Base-by-base conservation (phyloP, 2,888 invertebrate species). In the Sclerodermus sp. region DNA sequence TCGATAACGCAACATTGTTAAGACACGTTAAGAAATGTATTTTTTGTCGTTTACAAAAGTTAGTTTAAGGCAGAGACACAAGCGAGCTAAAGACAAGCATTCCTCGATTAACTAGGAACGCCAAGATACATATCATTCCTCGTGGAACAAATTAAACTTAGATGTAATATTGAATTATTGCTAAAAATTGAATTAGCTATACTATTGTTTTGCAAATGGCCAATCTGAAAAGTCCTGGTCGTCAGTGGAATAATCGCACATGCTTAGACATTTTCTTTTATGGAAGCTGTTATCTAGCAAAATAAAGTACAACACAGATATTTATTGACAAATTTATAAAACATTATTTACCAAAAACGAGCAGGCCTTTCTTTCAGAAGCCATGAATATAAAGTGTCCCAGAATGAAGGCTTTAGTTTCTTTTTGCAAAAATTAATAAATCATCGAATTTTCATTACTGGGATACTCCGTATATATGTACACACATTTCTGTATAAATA, bases 121-220 rank as follows among this genome's bases (percentile, higher is more conserved):
- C 69, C 55, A 52, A 64, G 23, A 76, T 76, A 76, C 77, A 77
- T 77, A 77, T 77, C 77, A 77, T 76, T 76, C 66, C 70, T 55
- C 51, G 69, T 57, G 74, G 70, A 76, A 76, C 72, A 72, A 74
- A 55, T 58, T 58, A 67, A 62, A 59, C 66, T 68, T 74, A 73
- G 68, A 69, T 74, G 71, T 75, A 67, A 73, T 70, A 65, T 49
- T 38, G 42, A 55, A 57, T 32, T 16, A 51, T 48, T 44, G 36
- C 45, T 30, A 47, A 38, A 53, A 38, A 52, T 44, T 29, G 31
- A 43, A 50, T 49, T 45, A 49, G 45, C 47, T 49, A 50, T 46
- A 55, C 53, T 39, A 54, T 43, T 43, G 48, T 31, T 58, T 48
- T 55, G 51, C 58, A 62, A 53, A 58, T 57, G 47, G 51, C 47